phyloP scores from a whole-genome alignment of 2,797 vertebrate species.

The Clamator glandarius region DNA sequence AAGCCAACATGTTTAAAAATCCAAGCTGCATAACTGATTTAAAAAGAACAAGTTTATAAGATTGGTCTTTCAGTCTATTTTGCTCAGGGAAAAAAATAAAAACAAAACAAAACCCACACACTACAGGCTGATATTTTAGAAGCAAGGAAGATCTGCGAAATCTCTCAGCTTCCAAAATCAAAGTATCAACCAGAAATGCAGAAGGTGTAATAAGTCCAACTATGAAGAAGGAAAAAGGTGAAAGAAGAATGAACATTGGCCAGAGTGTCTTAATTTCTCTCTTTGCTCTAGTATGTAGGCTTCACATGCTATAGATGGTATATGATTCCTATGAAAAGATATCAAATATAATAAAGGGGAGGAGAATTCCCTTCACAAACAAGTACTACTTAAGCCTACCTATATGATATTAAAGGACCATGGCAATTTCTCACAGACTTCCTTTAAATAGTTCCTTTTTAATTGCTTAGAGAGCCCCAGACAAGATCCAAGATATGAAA shows the following conservation, averaged over 20 bases:
- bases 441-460: background rate
- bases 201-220: background rate
- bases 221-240: background rate
- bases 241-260: background rate
- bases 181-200: background rate
- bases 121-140: background rate
- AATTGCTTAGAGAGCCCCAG: background rate
- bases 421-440: background rate
- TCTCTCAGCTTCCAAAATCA: background rate
- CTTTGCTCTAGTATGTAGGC: background rate
- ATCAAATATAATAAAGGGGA: background rate
- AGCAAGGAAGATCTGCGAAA: background rate
- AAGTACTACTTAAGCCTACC: background rate
- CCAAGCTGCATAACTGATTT: background rate
- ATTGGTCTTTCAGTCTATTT: background rate
- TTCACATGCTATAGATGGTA: background rate
- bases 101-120: background rate
- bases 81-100: background rate
- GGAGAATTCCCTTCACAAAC: background rate
- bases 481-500: background rate
- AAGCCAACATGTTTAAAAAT: background rate
- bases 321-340: background rate
- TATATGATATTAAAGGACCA: background rate
- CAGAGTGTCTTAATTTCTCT: background rate
- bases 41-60: background rate